phyloP scores from a whole-genome alignment of 2,113 vertebrate species.

The Rhinogobius similis region DNA sequence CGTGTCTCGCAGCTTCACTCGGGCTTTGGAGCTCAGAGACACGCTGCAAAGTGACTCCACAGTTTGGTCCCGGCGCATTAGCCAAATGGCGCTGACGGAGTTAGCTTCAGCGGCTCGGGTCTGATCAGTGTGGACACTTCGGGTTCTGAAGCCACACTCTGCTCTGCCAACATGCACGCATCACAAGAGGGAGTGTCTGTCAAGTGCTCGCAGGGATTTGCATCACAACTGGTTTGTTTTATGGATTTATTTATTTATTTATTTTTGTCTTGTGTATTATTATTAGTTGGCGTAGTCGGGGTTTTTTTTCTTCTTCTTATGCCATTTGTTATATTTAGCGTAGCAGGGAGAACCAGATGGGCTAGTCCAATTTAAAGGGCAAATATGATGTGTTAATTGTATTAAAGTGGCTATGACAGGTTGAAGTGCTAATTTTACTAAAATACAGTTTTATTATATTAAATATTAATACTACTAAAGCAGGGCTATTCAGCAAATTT shows the following conservation, averaged over 20 bases:
- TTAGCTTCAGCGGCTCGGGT: background rate
- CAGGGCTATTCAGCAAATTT: too few relatives aligned
- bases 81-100: constrained; percentile 24
- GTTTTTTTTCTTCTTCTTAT: too few relatives aligned
- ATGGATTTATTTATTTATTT: background rate
- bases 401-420: too few relatives aligned
- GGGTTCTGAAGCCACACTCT: background rate
- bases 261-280: background rate
- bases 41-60: constrained; percentile 25
- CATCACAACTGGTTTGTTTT: background rate
- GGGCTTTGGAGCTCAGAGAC: constrained; percentile 29
- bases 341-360: too few relatives aligned
- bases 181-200: background rate
- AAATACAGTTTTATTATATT: too few relatives aligned
- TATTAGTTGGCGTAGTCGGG: too few relatives aligned
- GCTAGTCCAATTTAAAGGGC: too few relatives aligned
- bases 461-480: too few relatives aligned
- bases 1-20: constrained; percentile 36
- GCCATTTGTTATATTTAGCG: too few relatives aligned
- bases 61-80: constrained; percentile 27
- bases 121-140: background rate
- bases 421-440: too few relatives aligned
- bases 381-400: too few relatives aligned
- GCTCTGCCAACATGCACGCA: background rate
- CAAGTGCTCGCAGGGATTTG: background rate